Evolutionary conservation across 64 coral and sea anemone genomes (phyloP).

Genomic region (Orbicella faveolata): DNA sequence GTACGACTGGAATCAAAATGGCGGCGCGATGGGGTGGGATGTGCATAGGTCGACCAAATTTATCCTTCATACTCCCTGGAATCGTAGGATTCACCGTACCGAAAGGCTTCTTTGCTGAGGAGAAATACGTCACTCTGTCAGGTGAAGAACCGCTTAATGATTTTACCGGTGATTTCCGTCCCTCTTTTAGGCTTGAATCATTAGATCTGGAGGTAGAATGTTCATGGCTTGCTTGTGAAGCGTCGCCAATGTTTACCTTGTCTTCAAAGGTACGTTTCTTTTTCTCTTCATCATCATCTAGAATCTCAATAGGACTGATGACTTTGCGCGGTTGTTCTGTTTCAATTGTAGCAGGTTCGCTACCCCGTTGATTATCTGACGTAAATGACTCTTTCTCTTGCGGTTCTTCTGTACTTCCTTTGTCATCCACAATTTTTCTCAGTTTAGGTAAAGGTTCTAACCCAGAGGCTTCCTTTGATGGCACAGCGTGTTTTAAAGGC

Average conservation of each 20-base stretch:
- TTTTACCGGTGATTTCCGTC: constrained; percentile 26
- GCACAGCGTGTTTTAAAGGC: constrained; percentile 76
- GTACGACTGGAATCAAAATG: constrained; percentile 85
- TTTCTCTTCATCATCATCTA: constrained; percentile 92
- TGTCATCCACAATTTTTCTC: constrained; percentile 79
- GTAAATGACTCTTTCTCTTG: constrained; percentile 8
- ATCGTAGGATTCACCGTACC: constrained; percentile 83
- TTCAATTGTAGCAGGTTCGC: constrained; percentile 13
- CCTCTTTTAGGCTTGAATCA: constrained; percentile 43
- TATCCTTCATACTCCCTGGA: constrained; percentile 54
- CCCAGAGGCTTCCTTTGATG: constrained; percentile 55
- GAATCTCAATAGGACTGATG: constrained; percentile 79
- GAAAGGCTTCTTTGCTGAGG: constrained; percentile 66
- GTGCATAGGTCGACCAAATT: constrained; percentile 58
- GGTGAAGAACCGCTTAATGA: constrained; percentile 54
- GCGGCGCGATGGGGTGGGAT: constrained; percentile 90
- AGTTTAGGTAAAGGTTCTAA: constrained; percentile 85
- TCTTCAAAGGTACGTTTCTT: constrained; percentile 39
- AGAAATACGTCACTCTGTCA: constrained; percentile 39
- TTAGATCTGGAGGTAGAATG: not conserved
- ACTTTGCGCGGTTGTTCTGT: constrained; percentile 39
- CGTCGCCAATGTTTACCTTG: not conserved
- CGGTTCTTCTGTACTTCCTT: constrained; percentile 39
- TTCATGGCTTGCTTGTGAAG: not conserved
- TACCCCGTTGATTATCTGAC: not conserved